Conservation (phyloP, 2,797 vertebrate species). For the Clamator glandarius region DNA sequence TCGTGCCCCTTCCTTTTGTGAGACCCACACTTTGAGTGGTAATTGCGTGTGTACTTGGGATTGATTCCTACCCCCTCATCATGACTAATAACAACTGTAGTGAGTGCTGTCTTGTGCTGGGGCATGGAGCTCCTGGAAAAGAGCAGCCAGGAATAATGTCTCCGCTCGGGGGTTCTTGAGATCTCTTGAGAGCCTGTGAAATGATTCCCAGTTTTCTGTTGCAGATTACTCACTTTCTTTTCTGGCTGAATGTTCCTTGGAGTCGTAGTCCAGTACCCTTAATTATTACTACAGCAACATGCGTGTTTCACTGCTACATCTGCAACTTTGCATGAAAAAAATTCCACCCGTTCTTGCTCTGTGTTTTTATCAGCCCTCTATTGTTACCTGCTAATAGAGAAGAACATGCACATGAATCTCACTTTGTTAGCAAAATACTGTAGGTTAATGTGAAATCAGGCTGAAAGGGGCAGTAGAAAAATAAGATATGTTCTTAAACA, state of each 20-base stretch:
- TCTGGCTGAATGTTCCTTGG: slow-evolving; percentile 1
- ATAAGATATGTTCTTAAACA: neutral
- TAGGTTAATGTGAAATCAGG: neutral
- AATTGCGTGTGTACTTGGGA: neutral
- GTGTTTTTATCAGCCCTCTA: neutral
- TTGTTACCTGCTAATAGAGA: neutral
- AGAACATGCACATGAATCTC: accelerated
- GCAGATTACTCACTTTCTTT: slow-evolving; percentile 4
- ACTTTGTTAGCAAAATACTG: neutral
- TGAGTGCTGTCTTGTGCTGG: neutral
- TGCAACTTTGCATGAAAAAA: neutral
- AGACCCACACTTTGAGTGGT: neutral
- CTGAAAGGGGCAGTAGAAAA: neutral
- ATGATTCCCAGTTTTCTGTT: slow-evolving; percentile 19
- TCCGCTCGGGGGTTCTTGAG: neutral
- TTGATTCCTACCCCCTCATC: neutral
- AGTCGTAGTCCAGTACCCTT: neutral
- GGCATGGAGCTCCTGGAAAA: neutral
- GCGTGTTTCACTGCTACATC: neutral
- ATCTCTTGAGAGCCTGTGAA: slow-evolving; percentile 14
- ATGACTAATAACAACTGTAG: neutral
- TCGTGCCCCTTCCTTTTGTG: neutral
- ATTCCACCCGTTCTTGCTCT: neutral
- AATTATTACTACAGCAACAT: slow-evolving; percentile 3
- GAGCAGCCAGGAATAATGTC: neutral